Evolutionary conservation across 2,888 invertebrate species (phyloP), one percentile per base, ranked within the genome.

Genomic region (Alentia gelatinosa): DNA sequence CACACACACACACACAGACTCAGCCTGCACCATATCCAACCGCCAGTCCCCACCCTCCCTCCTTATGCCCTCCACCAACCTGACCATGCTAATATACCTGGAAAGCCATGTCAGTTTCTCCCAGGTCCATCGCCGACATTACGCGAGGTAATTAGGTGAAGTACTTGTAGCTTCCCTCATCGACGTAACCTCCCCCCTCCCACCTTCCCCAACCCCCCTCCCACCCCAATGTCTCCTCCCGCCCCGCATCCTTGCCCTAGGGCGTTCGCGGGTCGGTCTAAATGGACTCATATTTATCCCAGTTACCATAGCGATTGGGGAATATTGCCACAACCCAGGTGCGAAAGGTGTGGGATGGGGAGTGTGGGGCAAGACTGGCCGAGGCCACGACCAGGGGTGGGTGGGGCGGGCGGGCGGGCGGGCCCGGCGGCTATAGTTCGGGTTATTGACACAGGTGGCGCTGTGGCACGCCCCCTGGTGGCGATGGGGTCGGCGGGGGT

Each of bases 281-380:
- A 86, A 86, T 86, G 86, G 86, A 50, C 50, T 86, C 86, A 40
- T 86, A 86, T 86, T 86, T 86, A 86, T 86, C 86, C 86, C 86
- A n/a, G 86, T 86, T 86, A 47, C 47, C 86, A 86, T 86, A 86
- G 86, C 35, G 86, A 86, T 86, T 86, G 50, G 86, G 12, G 86
- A 86, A 86, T 86, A 86, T 86, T 86, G 86, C 86, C 86, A 86
- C 86, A 86, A 30, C 86, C 86, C 86, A 86, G 86, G 86, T 86
- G 86, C 86, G 86, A 86, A 86, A 86, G 33, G 79, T 12, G 47
- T 47, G 47, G n/a, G n/a, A 12, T 47, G 47, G 47, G 47, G 9
- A 47, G 47, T 19, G 47, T 47, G 9, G 47, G 47, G 47, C n/a
- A 56, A 19, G n/a, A 1, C 56, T 56, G 1, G 56, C n/a, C 19